Evolutionary conservation across 2,113 vertebrate species (phyloP), one percentile per base, ranked within the genome.

Genomic region (Strix uralensis): DNA sequence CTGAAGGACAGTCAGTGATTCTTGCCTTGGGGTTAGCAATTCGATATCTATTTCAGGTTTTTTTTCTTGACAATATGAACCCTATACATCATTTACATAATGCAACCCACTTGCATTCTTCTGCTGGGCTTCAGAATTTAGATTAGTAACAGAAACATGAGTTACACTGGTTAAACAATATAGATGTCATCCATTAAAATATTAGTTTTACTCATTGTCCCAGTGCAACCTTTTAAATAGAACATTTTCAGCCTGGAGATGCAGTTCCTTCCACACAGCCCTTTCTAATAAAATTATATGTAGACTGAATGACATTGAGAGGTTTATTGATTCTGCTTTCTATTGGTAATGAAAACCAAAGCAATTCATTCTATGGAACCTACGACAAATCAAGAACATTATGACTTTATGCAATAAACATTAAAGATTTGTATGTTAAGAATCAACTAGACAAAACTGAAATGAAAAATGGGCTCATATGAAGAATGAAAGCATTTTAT

Each of bases 151-250:
- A 97, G 97, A 95, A 97, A 96, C 71, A 83, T 59, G 77, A 95
- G 87, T 90, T 77, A 81, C 32, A 51, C 34, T 96, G 63, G 87
- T 97, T 97, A 96, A 97, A 96, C 91, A 97, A 97, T 96, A 96
- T 95, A 95, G 83, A 93, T 95, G 90, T 94, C 85, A 94, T 85
- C 83, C 86, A 96, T 96, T 96, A 97, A 95, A 97, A 94, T 69
- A 96, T 81, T 97, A 95, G 63, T 91, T 97, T 97, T 92, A 95
- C 80, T 95, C 96, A 91, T 92, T 94, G 94, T 95, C 93, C 88
- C 44, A 54, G 55, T 88, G 65, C 81, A 98, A 96, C 78, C 71
- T 92, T 91, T 96, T 92, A 93, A 93, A 88, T 32, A 85, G 88
- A 95, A 84, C 11, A 86, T 90, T 92, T 96, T 95, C 74, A 92